Percentiles rank a stretch among this genome's conserved stretches.
phyloP scores from a whole-genome alignment of 2,113 vertebrate genomes.

The Strix aluco region DNA sequence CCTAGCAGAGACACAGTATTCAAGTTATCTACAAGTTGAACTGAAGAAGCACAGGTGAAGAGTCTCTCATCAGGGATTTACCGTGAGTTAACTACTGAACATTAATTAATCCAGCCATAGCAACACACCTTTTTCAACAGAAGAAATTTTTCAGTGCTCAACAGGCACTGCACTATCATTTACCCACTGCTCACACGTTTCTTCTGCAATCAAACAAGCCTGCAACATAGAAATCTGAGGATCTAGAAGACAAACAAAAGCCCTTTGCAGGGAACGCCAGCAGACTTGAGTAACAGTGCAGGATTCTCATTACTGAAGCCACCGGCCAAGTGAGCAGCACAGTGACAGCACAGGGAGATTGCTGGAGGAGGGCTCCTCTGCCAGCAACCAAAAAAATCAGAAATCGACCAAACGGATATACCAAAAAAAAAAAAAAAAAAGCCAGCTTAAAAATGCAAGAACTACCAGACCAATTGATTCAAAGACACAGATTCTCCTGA shows the following conservation, averaged over 20 bases:
- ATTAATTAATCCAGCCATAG: neutral
- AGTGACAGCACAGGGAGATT: neutral
- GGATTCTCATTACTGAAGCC: neutral
- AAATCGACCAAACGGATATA: fast-evolving
- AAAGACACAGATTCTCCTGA: neutral
- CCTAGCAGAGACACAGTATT: neutral
- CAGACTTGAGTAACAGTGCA: neutral
- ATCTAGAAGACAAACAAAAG: neutral
- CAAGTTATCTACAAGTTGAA: neutral
- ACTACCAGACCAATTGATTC: neutral
- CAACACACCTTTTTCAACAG: neutral
- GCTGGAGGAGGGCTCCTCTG: neutral
- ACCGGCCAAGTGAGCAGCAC: neutral
- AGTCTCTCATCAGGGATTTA: neutral
- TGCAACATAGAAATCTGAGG: neutral
- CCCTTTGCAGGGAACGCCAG: neutral
- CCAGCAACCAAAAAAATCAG: neutral
- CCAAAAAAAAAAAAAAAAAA: neutral
- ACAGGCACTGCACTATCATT: neutral
- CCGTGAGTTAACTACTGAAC: neutral
- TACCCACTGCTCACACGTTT: neutral
- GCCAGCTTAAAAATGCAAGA: neutral
- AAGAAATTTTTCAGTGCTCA: neutral
- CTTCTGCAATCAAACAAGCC: neutral
- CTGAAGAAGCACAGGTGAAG: neutral